Base-by-base conservation (phyloP, 2,113 vertebrate genomes). In the Myotis davidii region DNA sequence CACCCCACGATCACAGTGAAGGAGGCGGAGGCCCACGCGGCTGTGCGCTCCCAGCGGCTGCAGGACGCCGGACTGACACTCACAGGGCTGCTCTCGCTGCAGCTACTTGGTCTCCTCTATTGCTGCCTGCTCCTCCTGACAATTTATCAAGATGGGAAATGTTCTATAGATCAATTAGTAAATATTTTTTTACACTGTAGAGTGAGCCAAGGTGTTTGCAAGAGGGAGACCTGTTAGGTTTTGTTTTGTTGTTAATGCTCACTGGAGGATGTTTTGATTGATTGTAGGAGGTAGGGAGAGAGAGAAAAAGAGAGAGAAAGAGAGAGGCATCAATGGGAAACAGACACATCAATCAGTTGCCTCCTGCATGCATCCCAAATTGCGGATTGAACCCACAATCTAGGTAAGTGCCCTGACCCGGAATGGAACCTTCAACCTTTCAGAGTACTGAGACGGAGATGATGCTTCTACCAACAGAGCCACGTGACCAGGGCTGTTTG, bases 21-120 rank as follows among this genome's bases (percentile, higher is more conserved):
- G 32, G 20, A 10, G 8, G 56, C 0, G 3, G 32, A 32, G 8
- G 11, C 20, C 21, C 9, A 23, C 0, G 0, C 2, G 21, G n/a
- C 13, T 21, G 50, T 61, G 59, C 14, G 23, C 11, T 20, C 16
- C 13, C 18, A 45, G n/a, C 11, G 9, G 21, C 67, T 77, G 6
- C 14, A 13, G 25, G 32, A 32, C 5, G 64, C 64, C 32, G 13
- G 27, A 29, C 12, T 16, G 16, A 32, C 29, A 9, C 42, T 32
- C 9, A 17, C 74, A 39, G 12, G 4, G 5, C 3, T 37, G 5
- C 2, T 64, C 78, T 54, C 29, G 21, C 37, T 56, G 65, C 77
- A 12, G 17, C 45, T 70, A 56, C 14, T 9, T 9, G 32, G 16
- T n/a, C 20, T 1, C 50, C 59, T 54, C 48, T 42, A 32, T n/a